Conservation (phyloP, 2,888 invertebrate species). For the Busseola fusca region DNA sequence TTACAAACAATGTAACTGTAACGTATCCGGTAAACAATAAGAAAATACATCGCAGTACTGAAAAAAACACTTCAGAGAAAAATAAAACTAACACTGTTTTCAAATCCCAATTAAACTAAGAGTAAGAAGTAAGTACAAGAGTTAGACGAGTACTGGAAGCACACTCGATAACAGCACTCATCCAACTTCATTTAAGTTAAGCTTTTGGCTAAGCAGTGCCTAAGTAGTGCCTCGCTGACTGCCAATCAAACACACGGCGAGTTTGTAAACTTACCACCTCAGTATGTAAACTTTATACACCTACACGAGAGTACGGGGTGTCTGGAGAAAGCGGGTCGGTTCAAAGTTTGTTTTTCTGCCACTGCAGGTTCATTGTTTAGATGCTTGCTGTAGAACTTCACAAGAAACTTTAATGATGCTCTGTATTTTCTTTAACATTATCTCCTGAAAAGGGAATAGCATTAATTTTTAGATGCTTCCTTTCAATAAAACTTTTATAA, state of each 20-base stretch:
- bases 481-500: constrained; percentile 66
- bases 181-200: constrained; percentile 70
- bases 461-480: constrained; percentile 43
- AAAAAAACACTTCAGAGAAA: constrained; percentile 33
- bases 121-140: constrained; percentile 43
- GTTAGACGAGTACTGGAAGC: constrained; percentile 31
- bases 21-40: constrained; percentile 20
- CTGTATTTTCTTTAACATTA: not conserved
- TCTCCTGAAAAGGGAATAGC: constrained; percentile 15
- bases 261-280: constrained; percentile 48
- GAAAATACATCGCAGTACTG: constrained; percentile 1
- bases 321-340: not conserved
- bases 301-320: not conserved
- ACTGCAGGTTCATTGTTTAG: constrained; percentile 12
- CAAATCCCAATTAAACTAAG: constrained; percentile 50
- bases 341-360: not conserved
- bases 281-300: constrained; percentile 8
- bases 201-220: constrained; percentile 50
- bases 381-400: not conserved
- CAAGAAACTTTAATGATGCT: constrained; percentile 19
- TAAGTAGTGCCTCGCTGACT: constrained; percentile 25
- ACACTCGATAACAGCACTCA: constrained; percentile 61
- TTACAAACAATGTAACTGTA: constrained; percentile 1
- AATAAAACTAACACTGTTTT: constrained; percentile 25
- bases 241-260: constrained; percentile 63